Base-by-base conservation (phyloP, 2,888 invertebrate genomes). In the Vannuccia rotundouncinata region DNA sequence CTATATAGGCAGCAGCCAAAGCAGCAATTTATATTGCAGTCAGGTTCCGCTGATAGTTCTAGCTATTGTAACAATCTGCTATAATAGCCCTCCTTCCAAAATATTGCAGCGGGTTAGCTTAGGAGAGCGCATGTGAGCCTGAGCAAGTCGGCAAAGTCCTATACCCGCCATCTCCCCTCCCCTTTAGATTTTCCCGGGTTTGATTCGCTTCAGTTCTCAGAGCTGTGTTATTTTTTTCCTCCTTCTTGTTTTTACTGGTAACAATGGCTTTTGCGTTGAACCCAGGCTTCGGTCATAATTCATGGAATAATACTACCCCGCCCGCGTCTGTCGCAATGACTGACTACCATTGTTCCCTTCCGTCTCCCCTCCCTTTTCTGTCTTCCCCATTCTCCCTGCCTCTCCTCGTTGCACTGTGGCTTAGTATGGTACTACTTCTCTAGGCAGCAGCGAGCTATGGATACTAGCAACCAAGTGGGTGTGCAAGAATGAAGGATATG, bases 211-310 rank as follows among this genome's bases (percentile, higher is more conserved):
- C 66, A 66, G 25, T 66, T 66, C 66, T 27, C 66, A 2, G n/a
- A n/a, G 22, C 66, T 66, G 66, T 66, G 22, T 66, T 45, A 45
- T 45, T 45, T 66, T 66, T 66, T 66, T 22, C 66, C n/a, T n/a
- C 22, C 66, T 66, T 66, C 66, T 66, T 66, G 66, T 66, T 66
- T 66, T 66, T 66, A 66, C 22, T 66, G 66, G 66, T 66, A 66
- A 66, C 66, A 66, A 66, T 66, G n/a, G n/a, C n/a, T n/a, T n/a
- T n/a, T n/a, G 66, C 66, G 66, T 66, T 13, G 5, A 66, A 22
- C 66, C 66, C 13, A 27, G 45, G 66, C 66, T 66, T 66, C 66
- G 66, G 66, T 66, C 66, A 66, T 66, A 66, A 66, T 66, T 66
- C 66, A 66, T 66, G 25, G 66, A 66, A 66, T 66, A 66, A 13